Evolutionary conservation across 2,113 vertebrate genomes (phyloP).

Genomic region (Paraplagusia blochii): DNA sequence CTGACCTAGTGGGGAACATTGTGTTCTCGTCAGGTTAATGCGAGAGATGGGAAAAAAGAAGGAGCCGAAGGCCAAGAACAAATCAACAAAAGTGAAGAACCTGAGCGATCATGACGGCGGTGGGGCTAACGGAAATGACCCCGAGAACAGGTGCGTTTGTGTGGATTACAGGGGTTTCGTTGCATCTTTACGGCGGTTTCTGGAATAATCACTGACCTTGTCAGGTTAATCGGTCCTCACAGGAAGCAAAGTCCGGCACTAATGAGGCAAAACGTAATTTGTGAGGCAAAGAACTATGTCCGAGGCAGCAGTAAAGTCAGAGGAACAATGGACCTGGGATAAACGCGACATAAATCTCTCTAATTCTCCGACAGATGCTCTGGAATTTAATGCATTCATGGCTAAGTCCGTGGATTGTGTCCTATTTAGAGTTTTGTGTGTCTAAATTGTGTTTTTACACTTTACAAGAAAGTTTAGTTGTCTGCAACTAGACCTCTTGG

Average conservation of each 20-base stretch:
- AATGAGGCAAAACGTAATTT: background rate
- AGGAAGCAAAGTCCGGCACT: background rate
- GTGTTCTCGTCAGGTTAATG: background rate
- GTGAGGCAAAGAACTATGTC: background rate
- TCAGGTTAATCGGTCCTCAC: background rate
- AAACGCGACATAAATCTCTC: too few relatives aligned
- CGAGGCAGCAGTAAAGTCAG: too few relatives aligned
- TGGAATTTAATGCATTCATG: too few relatives aligned
- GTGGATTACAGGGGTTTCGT: background rate
- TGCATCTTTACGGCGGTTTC: background rate
- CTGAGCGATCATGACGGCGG: slow-evolving; percentile 36
- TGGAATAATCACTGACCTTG: background rate
- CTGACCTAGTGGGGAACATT: background rate
- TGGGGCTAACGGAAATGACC: slow-evolving; percentile 42
- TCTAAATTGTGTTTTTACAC: too few relatives aligned
- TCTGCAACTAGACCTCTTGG: too few relatives aligned
- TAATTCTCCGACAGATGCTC: too few relatives aligned
- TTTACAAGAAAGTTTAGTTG: too few relatives aligned
- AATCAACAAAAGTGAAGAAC: slow-evolving; percentile 60
- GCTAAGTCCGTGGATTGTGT: too few relatives aligned
- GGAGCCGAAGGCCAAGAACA: slow-evolving; percentile 60
- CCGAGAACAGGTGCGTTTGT: slow-evolving; percentile 30
- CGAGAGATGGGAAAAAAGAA: slow-evolving; percentile 66
- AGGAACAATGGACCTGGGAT: too few relatives aligned
- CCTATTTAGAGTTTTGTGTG: too few relatives aligned